phyloP scores from a whole-genome alignment of 2,888 invertebrate genomes.

The Eupeodes latifasciatus region DNA sequence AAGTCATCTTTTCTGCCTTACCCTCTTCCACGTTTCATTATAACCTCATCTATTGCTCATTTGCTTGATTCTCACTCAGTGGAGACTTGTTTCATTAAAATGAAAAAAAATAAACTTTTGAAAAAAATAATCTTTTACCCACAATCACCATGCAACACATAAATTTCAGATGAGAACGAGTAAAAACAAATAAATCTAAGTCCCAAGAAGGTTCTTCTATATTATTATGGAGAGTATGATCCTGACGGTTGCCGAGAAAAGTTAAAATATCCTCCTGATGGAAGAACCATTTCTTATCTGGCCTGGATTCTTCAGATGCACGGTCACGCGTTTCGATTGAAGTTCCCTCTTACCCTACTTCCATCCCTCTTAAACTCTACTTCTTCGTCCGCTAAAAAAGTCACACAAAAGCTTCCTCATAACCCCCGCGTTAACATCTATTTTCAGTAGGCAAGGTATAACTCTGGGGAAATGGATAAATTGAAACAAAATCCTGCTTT shows the following conservation, averaged over 20 bases:
- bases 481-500: constrained; percentile 50
- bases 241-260: constrained; percentile 6
- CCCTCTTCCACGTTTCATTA: constrained; percentile 21
- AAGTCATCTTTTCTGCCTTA: constrained; percentile 50
- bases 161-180: constrained; percentile 41
- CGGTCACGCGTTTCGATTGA: constrained; percentile 49
- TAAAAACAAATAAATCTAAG: constrained; percentile 65
- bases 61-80: constrained; percentile 9
- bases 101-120: constrained; percentile 18
- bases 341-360: neutral
- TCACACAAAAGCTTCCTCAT: neutral
- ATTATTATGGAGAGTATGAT: neutral
- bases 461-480: constrained; percentile 44
- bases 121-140: constrained; percentile 15
- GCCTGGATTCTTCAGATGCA: constrained; percentile 38
- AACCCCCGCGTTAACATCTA: no score
- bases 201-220: constrained; percentile 2
- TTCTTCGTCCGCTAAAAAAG: constrained; percentile 15
- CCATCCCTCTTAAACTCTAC: constrained; percentile 20
- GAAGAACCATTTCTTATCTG: constrained; percentile 41
- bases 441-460: neutral
- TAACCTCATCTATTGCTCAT: constrained; percentile 52
- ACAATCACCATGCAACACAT: neutral
- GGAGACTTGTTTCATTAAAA: constrained; percentile 63
- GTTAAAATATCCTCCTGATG: neutral